Evolutionary conservation across 2,888 invertebrate species (phyloP), one percentile per base, ranked within the genome.

Genomic region (Leptopilina syphax): DNA sequence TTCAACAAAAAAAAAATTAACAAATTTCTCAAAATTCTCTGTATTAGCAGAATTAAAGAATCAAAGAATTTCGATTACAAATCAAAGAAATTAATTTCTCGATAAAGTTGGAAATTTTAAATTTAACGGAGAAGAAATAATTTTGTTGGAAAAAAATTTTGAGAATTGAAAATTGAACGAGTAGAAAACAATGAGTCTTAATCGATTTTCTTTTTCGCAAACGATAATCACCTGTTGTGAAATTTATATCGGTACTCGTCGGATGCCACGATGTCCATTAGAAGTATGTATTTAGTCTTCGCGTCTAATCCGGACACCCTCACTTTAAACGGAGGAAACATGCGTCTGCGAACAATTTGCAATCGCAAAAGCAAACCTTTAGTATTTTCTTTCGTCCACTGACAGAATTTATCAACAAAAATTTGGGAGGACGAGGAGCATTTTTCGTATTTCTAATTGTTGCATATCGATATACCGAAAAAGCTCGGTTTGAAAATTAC

Each of bases 261-360:
- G 90, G 97, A 97, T 91, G 98, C 97, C 92, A 98, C 97, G 94
- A 98, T 97, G 96, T 98, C 98, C 97, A 98, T 97, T 93, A 98
- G 96, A 91, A 98, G 95, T 93, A 98, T 97, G 95, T 98, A 98
- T 95, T 98, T 98, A 94, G 98, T 96, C 94, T 97, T 96, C 95
- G 97, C 97, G 95, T 98, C 98, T 94, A 98, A 95, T 93, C 98
- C 98, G 94, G 96, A 96, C 92, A 98, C 96, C 94, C 98, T 96
- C 93, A 98, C 97, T 95, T 98, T 98, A 95, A 96, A 98, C 94
- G 98, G 97, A 93, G 98, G 98, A 95, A 98, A 98, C 97, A 98
- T 98, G 94, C 98, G 97, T 95, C 98, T 98, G 96, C 86, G 88
- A 91, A 91, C 88, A 91, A 91, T 90, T 89, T 89, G 88, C 89